Base-by-base conservation (phyloP, 2,113 vertebrate species). In the Strix aluco region DNA sequence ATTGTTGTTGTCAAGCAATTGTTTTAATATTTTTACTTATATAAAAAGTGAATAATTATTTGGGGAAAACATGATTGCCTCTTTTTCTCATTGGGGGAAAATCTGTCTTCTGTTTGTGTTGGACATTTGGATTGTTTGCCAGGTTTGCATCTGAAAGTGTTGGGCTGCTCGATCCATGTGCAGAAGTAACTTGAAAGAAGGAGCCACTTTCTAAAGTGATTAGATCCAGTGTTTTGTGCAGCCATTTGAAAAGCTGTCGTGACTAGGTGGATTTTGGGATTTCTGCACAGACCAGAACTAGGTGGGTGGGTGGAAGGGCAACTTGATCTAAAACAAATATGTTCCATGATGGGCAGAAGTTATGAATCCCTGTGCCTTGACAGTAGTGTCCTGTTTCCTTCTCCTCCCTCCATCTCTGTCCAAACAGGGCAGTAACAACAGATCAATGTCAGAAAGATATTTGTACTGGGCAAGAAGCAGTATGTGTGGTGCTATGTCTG, bases 161-260 rank as follows among this genome's bases (percentile, higher is more conserved):
- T 54, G 79, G 15, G 4, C 69, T 54, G 25, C 32, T 75, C 4
- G 5, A 13, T 47, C 40, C 13, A 4, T 16, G 10, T 69, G 44
- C 36, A 52, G 20, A 85, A 67, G 27, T 67, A 46, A n/a, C 20
- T 42, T 30, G 10, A 21, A 74, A 73, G 23, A 66, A 93, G 36
- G 22, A 72, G 75, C 34, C 3, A 7, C 69, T 88, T 86, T 88
- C 34, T 61, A 5, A 72, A 85, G 47, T 71, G n/a, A 42, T 74
- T 14, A 46, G 16, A 30, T 62, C 67, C 38, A 29, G 19, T 1
- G 2, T 55, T 88, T 44, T 40, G 15, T 80, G 47, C 52, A 36
- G n/a, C 49, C 20, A 5, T 0, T 82, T 49, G 30, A 36, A 80
- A 93, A 73, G 32, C 36, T 71, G 25, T 32, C 0, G 0, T 51